Base-by-base conservation (phyloP, 2,888 invertebrate genomes). In the Carpatolechia fugitivella region DNA sequence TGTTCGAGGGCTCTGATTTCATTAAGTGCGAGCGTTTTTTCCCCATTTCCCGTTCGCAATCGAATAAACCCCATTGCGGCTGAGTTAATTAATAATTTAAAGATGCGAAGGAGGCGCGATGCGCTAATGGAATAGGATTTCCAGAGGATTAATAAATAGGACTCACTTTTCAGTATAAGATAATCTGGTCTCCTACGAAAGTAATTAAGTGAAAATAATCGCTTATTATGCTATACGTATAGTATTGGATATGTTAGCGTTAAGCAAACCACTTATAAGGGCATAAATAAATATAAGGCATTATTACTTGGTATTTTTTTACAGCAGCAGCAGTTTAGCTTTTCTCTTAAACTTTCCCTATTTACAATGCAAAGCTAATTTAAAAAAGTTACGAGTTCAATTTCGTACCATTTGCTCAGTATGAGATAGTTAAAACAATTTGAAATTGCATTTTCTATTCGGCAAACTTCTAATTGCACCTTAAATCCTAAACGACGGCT, bases 81-180 rank as follows among this genome's bases (percentile, higher is more conserved):
- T 68, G 74, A 75, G 85, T 86, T 87, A 86, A 87, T 88, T 88
- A 88, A 85, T 86, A 86, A 83, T 88, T 84, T 81, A 83, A 81
- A 76, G 74, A 20, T 11, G 20, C 18, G 70, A 66, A 64, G 61
- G 59, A 62, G 59, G 61, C 60, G 56, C 58, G 65, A 64, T 68
- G 66, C 59, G 57, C 59, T 33, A 33, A 33, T 24, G 62, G 66
- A 69, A 69, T 55, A 13, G 16, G 20, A 47, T 24, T 52, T 52
- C 1, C 3, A 10, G 33, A 24, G 24, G 24, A 24, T 3, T 24
- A 24, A 4, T 24, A 24, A 24, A 24, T 24, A 24, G 24, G 6
- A 4, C 6, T 4, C 24, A 3, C 24, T 24, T 24, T 24, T 24
- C 24, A 24, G n/a, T n/a, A n/a, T n/a, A n/a, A n/a, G n/a, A n/a